Conservation (phyloP, 2,888 invertebrate species). For the Aquatica leii region DNA sequence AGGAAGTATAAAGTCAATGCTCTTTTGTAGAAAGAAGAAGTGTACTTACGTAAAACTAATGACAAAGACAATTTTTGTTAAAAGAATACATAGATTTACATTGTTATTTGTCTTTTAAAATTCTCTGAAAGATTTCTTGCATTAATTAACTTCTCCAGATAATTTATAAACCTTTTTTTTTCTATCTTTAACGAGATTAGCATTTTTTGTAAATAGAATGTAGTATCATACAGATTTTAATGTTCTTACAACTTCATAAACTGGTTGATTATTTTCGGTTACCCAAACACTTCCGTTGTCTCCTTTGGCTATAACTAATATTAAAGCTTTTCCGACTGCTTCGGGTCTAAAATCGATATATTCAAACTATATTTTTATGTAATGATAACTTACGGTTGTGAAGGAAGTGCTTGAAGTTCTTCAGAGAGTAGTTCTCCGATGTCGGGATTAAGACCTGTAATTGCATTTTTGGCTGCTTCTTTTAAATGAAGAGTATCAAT, state of each 20-base stretch:
- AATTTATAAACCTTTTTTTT: too few relatives aligned
- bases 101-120: too few relatives aligned
- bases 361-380: neutral
- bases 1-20: too few relatives aligned
- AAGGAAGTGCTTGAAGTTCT: constrained; percentile 52
- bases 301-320: constrained; percentile 56
- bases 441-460: constrained; percentile 43
- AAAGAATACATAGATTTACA: too few relatives aligned
- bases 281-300: constrained; percentile 65
- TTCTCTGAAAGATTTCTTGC: too few relatives aligned
- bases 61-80: too few relatives aligned
- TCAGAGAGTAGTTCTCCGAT: constrained; percentile 48
- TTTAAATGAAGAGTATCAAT: constrained; percentile 57
- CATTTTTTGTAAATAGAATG: too few relatives aligned
- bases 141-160: too few relatives aligned
- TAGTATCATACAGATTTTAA: constrained; percentile 13
- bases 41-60: too few relatives aligned
- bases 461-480: constrained; percentile 47
- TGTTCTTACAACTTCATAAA: constrained; percentile 51
- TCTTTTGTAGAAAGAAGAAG: too few relatives aligned
- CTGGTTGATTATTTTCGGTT: constrained; percentile 60
- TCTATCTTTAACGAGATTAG: too few relatives aligned
- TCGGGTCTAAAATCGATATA: constrained; percentile 20
- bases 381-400: constrained; percentile 54
- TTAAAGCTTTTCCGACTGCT: constrained; percentile 54